phyloP scores from a whole-genome alignment of 2,113 vertebrate genomes.

The Aphyosemion australe region DNA sequence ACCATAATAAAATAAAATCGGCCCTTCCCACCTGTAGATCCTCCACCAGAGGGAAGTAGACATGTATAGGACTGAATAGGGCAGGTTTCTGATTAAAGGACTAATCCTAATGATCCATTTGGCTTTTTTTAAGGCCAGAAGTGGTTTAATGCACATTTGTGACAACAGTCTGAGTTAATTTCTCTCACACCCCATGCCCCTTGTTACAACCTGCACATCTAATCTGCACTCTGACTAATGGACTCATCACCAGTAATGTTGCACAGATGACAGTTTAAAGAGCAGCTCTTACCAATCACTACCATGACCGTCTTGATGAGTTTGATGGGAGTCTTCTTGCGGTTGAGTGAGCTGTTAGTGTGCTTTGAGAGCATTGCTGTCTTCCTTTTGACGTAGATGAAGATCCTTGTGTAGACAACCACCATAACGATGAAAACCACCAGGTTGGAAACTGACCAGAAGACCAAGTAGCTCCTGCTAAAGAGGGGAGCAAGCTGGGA shows the following conservation, averaged over 20 bases:
- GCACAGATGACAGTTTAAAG: neutral
- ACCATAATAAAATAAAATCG: too few species aligned
- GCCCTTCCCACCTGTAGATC: too few species aligned
- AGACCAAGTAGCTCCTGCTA: constrained; percentile 93
- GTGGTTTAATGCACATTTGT: too few species aligned
- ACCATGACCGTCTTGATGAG: constrained; percentile 99
- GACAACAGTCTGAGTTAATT: too few species aligned
- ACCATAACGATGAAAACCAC: constrained; percentile 92
- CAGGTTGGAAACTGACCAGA: constrained; percentile 93
- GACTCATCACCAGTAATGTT: neutral
- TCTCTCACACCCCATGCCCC: too few species aligned
- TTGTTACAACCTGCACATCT: neutral
- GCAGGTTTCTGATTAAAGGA: too few species aligned
- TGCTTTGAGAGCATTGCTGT: constrained; percentile 84
- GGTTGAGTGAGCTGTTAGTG: constrained; percentile 89
- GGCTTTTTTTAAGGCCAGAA: too few species aligned
- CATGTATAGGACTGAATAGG: too few species aligned
- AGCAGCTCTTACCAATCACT: constrained; percentile 87
- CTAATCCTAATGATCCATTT: too few species aligned
- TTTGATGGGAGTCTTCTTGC: constrained; percentile 90
- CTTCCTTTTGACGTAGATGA: constrained; percentile 92
- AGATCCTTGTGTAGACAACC: constrained; percentile 91
- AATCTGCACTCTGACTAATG: constrained; percentile 3
- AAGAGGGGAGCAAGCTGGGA: constrained; percentile 93
- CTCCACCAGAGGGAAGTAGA: too few species aligned